Conservation (phyloP, 2,113 vertebrate genomes). For the Callipepla californica region DNA sequence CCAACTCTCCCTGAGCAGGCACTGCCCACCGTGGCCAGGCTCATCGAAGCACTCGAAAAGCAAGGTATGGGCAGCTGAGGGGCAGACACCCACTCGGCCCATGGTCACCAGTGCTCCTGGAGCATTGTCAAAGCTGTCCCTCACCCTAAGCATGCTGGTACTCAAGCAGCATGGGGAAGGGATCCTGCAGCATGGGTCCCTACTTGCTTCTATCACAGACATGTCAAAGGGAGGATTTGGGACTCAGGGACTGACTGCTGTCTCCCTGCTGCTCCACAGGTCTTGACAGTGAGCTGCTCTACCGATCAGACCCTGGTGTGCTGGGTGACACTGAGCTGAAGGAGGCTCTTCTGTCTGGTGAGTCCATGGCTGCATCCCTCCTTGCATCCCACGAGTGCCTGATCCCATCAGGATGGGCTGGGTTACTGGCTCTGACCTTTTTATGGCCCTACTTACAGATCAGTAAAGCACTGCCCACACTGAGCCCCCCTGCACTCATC, state of each 20-base stretch:
- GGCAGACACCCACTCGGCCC: fast-evolving
- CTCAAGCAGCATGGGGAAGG: fast-evolving
- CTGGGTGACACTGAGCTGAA: conserved; percentile 69
- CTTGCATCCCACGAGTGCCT: fast-evolving
- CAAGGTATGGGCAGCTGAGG: conserved; percentile 38
- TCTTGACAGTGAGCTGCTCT: conserved; percentile 71
- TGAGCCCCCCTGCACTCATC: fast-evolving
- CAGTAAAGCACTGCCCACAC: neutral
- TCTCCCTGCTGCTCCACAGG: conserved; percentile 51
- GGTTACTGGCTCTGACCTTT: fast-evolving
- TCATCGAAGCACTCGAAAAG: conserved; percentile 81
- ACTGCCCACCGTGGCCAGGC: conserved; percentile 72
- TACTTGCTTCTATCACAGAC: fast-evolving
- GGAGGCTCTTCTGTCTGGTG: conserved; percentile 78
- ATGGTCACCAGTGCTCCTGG: fast-evolving
- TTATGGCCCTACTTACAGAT: neutral
- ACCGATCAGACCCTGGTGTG: neutral
- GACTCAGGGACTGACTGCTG: neutral
- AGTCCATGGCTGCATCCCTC: neutral
- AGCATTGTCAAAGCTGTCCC: neutral
- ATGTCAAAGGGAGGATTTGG: neutral
- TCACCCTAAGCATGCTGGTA: fast-evolving
- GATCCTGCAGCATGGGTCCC: neutral
- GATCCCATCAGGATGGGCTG: neutral
- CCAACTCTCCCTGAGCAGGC: conserved; percentile 73